phyloP scores from a whole-genome alignment of 2,797 vertebrate genomes.

The Molossus alvarezi region DNA sequence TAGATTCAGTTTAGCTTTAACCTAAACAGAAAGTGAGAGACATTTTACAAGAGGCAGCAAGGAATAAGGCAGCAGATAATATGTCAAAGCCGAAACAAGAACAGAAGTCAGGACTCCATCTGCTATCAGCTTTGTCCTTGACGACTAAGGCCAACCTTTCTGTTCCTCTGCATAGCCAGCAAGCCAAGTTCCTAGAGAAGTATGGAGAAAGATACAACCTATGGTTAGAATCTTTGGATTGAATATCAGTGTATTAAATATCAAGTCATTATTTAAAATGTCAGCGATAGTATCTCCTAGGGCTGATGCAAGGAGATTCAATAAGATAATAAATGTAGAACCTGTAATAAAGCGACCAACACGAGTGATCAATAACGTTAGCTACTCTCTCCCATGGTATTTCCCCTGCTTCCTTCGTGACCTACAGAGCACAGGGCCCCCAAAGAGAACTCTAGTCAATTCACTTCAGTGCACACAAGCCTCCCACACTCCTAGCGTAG shows the following conservation, averaged over 20 bases:
- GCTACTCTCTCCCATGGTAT: neutral
- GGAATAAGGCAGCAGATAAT: constrained; percentile 76
- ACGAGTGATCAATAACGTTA: neutral
- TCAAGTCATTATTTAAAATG: constrained; percentile 21
- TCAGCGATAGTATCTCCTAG: neutral
- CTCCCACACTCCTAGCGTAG: neutral
- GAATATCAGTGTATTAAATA: neutral
- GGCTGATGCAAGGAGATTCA: neutral
- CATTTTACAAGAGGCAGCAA: constrained; percentile 74
- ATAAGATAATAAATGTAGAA: neutral
- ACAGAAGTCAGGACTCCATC: constrained; percentile 75
- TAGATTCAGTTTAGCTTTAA: constrained; percentile 78
- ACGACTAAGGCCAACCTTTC: constrained; percentile 71
- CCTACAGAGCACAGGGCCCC: neutral
- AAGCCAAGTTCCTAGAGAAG: constrained; percentile 72
- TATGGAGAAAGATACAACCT: neutral
- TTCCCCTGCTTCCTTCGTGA: neutral
- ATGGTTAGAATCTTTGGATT: constrained; percentile 54
- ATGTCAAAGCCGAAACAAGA: constrained; percentile 74
- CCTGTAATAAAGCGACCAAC: neutral
- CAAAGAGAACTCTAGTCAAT: neutral
- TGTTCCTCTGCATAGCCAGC: constrained; percentile 67
- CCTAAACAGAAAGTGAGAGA: constrained; percentile 77
- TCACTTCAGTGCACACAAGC: neutral
- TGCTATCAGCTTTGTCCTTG: constrained; percentile 84